phyloP scores from a whole-genome alignment of 2,113 vertebrate genomes.

The Chaenogobius annularis region DNA sequence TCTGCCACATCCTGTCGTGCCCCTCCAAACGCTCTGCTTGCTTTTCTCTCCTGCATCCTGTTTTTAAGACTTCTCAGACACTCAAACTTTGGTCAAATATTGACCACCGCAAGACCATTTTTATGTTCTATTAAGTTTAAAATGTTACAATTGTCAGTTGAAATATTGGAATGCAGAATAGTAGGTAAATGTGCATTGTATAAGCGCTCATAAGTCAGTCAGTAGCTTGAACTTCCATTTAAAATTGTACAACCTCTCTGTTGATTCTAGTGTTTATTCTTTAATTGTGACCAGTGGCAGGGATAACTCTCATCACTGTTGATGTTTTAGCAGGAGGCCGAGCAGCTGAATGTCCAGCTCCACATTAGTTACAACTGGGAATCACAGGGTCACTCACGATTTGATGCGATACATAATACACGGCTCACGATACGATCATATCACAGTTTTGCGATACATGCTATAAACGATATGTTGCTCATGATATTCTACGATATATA shows the following conservation, averaged over 20 bases:
- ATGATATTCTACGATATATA: too few relatives aligned
- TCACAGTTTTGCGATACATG: too few relatives aligned
- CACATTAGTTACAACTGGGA: too few relatives aligned
- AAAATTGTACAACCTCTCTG: background rate
- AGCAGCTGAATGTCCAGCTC: conserved; percentile 11
- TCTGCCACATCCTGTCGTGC: conserved; percentile 62
- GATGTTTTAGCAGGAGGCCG: conserved; percentile 52
- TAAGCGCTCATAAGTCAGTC: background rate
- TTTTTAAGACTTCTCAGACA: conserved; percentile 65
- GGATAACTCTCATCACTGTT: conserved; percentile 40
- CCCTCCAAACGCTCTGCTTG: conserved; percentile 55
- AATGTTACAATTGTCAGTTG: background rate
- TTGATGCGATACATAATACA: too few relatives aligned
- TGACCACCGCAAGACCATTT: conserved; percentile 41
- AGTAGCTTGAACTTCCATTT: background rate
- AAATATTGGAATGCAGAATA: background rate
- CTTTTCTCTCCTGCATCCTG: conserved; percentile 71
- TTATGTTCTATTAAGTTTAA: background rate
- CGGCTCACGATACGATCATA: too few relatives aligned
- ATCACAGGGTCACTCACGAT: too few relatives aligned
- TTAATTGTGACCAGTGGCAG: background rate
- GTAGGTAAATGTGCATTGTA: background rate
- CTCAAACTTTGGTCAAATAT: conserved; percentile 57
- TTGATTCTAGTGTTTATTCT: too few relatives aligned
- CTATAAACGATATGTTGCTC: too few relatives aligned